phyloP scores from a whole-genome alignment of 2,888 invertebrate species.

The Aradus depressus region DNA sequence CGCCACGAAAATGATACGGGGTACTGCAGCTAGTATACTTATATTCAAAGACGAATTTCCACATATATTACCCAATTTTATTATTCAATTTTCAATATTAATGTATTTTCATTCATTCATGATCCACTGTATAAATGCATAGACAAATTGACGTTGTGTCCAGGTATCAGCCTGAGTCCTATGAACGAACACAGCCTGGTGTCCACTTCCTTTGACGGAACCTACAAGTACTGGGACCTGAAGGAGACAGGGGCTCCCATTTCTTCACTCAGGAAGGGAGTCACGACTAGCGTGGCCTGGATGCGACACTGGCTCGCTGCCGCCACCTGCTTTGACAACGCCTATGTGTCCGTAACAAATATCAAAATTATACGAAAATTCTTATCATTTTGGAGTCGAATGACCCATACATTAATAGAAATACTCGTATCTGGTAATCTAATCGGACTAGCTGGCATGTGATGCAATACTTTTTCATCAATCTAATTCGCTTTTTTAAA shows the following conservation, averaged over 20 bases:
- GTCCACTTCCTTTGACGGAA: conserved; percentile 54
- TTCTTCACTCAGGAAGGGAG: conserved; percentile 36
- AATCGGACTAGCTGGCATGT: too few species aligned
- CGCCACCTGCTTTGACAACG: conserved; percentile 35
- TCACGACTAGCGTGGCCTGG: conserved; percentile 43
- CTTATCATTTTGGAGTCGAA: neutral
- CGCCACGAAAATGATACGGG: too few species aligned
- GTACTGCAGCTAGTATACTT: too few species aligned
- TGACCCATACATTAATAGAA: too few species aligned
- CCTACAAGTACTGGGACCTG: conserved; percentile 60
- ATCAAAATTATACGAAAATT: neutral
- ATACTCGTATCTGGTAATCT: too few species aligned
- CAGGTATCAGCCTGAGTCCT: conserved; percentile 26
- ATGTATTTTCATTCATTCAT: neutral
- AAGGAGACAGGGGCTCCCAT: conserved; percentile 38
- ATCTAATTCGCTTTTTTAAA: neutral
- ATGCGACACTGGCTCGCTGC: conserved; percentile 41
- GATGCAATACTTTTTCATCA: neutral
- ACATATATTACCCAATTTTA: conserved; percentile 35
- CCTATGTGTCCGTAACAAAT: conserved; percentile 35
- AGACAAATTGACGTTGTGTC: conserved; percentile 3
- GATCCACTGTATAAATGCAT: neutral
- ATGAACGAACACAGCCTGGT: conserved; percentile 49
- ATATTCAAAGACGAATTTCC: too few species aligned
- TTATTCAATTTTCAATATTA: conserved; percentile 41